Base-by-base conservation (phyloP, 2,797 vertebrate species). In the Leucoraja ocellata region DNA sequence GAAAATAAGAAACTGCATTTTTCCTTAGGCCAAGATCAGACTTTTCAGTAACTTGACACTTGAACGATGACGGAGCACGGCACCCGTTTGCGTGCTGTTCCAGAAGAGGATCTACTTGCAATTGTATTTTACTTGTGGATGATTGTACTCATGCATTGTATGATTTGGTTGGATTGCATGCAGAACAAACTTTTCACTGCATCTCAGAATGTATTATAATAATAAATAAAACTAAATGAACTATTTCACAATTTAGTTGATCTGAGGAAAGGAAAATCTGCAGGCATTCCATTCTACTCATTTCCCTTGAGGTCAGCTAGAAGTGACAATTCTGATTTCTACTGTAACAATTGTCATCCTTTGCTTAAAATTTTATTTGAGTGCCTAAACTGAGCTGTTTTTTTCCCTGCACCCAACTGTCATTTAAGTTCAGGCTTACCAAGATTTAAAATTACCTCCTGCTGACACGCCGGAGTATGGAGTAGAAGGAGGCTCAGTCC, bases 401-500 rank as follows among this genome's bases (percentile, higher is more conserved):
- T 65, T 6, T 63, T n/a, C 28, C 61, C 7, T 28, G 18, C n/a
- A 5, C 81, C 9, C 0, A n/a, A 68, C 61, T 1, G 1, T 32
- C 14, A 68, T 68, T 36, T 83, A 84, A 61, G 0, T 39, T 88
- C 80, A 94, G 81, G 21, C 95, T 96, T 98, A 99, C 98, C 98
- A 84, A 99, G 96, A 94, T 94, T 97, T 93, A 99, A 96, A 83
- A 99, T 94, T 93, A 96, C 93, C 25, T 96, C 98, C 94, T 99
- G 98, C 93, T 99, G 98, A 93, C 96, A 96, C 94, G 96, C 95
- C 25, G 98, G 97, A 91, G 97, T 95, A 88, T 97, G 97, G 0
- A 98, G 95, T 93, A 99, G 95, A 21, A 99, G 96, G 94, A 98
- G 94, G 0, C 97, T 96, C 94, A 98, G 94, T 7, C 97, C 98